Conservation (phyloP, 1,140 invertebrate species). For the Cotesia typhae region DNA sequence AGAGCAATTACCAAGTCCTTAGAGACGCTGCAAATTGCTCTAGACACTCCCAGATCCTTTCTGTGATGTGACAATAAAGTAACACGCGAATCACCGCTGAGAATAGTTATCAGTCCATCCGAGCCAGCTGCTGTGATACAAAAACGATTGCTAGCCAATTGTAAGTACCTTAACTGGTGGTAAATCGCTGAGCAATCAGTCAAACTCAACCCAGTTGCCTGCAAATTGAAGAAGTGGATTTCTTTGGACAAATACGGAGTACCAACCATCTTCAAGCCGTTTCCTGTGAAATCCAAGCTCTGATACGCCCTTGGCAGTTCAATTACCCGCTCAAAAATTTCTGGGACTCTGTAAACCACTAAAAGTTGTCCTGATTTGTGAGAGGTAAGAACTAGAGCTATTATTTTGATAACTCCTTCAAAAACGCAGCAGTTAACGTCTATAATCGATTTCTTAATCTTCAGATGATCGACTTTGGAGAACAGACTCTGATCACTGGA, state of each 20-base stretch:
- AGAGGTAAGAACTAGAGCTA: constrained; percentile 20
- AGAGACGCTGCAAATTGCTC: constrained; percentile 42
- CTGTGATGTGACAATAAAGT: constrained; percentile 51
- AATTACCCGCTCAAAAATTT: neutral
- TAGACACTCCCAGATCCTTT: constrained; percentile 47
- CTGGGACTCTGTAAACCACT: neutral
- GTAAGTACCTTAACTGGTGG: constrained; percentile 48
- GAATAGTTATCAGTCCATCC: constrained; percentile 51
- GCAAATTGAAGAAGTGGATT: constrained; percentile 44
- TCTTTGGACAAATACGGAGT: constrained; percentile 49
- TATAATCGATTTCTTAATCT: constrained; percentile 31
- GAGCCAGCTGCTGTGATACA: constrained; percentile 49
- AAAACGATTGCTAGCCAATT: constrained; percentile 43
- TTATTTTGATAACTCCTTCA: constrained; percentile 41
- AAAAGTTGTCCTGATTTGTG: neutral
- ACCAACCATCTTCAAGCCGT: constrained; percentile 40
- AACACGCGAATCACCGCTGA: constrained; percentile 26
- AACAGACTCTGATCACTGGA: constrained; percentile 39
- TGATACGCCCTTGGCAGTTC: constrained; percentile 35
- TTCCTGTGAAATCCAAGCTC: constrained; percentile 41
- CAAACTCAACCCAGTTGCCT: constrained; percentile 37
- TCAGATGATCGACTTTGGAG: constrained; percentile 39
- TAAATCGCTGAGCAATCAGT: constrained; percentile 29
- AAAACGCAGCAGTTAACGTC: constrained; percentile 50
- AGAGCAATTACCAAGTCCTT: constrained; percentile 47